Conservation (phyloP, 2,797 vertebrate genomes). For the Aviceda leuphotes region DNA sequence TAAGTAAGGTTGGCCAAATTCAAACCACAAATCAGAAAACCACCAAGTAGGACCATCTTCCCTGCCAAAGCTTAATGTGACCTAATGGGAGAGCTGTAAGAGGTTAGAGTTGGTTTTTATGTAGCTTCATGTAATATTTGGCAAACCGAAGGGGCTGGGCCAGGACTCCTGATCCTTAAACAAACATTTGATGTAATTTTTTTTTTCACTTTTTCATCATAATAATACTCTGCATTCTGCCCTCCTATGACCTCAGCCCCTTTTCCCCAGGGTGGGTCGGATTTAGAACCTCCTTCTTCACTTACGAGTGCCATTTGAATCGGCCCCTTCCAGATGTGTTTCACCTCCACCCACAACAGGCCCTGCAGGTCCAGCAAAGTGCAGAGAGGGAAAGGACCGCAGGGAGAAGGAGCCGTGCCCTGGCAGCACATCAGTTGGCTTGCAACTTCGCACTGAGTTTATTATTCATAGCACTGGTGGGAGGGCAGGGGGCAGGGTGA, state of each 20-base stretch:
- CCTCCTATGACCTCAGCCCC: slow-evolving; percentile 70
- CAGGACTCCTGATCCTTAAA: slow-evolving; percentile 77
- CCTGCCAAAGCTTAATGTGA: slow-evolving; percentile 80
- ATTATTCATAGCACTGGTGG: slow-evolving; percentile 76
- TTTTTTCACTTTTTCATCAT: slow-evolving; percentile 73
- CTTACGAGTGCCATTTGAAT: slow-evolving; percentile 65
- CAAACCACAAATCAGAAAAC: slow-evolving; percentile 84
- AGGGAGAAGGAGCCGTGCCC: slow-evolving; percentile 69
- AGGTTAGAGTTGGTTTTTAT: slow-evolving; percentile 79
- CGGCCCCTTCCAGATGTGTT: slow-evolving; percentile 68
- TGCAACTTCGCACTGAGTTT: slow-evolving; percentile 55
- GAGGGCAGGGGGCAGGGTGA: slow-evolving; percentile 63
- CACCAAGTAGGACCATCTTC: slow-evolving; percentile 74
- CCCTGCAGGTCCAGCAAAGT: slow-evolving; percentile 68
- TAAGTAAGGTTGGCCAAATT: slow-evolving; percentile 76
- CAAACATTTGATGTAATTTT: slow-evolving; percentile 80
- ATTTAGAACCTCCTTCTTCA: slow-evolving; percentile 66
- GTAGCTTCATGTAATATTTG: slow-evolving; percentile 78
- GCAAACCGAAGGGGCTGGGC: slow-evolving; percentile 71
- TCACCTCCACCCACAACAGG: slow-evolving; percentile 66
- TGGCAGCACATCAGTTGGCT: slow-evolving; percentile 73
- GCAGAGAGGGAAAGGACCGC: slow-evolving; percentile 16
- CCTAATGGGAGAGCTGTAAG: slow-evolving; percentile 78
- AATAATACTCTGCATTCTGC: slow-evolving; percentile 74
- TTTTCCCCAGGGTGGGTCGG: slow-evolving; percentile 55